Evolutionary conservation across 2,888 invertebrate genomes (phyloP).

Genomic region (Amiota minor): DNA sequence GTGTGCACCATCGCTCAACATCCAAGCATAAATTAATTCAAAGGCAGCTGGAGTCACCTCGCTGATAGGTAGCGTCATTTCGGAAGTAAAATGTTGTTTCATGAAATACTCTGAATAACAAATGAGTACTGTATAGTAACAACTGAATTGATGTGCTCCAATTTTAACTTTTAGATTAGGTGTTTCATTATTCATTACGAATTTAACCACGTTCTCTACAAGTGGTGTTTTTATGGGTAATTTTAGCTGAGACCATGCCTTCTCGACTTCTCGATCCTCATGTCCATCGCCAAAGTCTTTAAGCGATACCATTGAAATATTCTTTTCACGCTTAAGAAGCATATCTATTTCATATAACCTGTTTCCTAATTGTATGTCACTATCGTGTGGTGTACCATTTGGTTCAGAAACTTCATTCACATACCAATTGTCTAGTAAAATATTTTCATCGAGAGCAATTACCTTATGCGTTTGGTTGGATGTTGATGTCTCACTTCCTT

Average conservation of each 20-base stretch:
- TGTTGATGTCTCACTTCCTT: no score
- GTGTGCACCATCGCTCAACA: neutral
- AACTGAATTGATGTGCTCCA: conserved; percentile 31
- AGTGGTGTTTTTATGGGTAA: conserved; percentile 23
- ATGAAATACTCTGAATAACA: conserved; percentile 30
- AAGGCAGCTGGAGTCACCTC: conserved; percentile 33
- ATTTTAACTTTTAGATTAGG: conserved; percentile 37
- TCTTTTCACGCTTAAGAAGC: no score
- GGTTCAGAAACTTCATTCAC: no score
- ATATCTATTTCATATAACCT: no score
- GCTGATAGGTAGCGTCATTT: conserved; percentile 36
- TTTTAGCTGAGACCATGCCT: neutral
- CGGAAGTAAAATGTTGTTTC: neutral
- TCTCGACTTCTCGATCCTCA: no score
- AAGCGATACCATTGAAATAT: no score
- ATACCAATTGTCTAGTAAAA: no score
- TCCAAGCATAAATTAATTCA: conserved; percentile 33
- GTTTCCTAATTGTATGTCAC: no score
- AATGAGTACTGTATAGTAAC: conserved; percentile 41
- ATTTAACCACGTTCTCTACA: conserved; percentile 14
- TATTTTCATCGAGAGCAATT: no score
- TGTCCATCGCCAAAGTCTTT: no score
- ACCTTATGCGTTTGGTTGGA: no score
- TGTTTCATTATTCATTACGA: conserved; percentile 27
- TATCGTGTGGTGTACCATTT: no score